Conservation (phyloP, 1,140 invertebrate genomes). For the Zaprionus africanus region DNA sequence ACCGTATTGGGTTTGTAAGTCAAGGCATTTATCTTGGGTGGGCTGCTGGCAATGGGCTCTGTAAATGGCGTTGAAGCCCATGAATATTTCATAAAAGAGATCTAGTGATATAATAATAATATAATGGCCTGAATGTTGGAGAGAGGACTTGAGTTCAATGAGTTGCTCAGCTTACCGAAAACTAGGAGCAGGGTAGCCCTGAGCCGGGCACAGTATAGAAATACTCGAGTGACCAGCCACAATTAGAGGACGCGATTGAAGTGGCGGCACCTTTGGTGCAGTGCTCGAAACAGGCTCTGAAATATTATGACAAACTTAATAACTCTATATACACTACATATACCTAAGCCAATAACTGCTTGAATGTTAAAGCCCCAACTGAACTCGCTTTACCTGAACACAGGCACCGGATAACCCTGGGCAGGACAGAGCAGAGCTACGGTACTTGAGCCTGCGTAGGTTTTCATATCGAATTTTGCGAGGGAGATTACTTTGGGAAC, state of each 20-base stretch:
- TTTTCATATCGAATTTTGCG: slow-evolving; percentile 85
- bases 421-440: slow-evolving; percentile 88
- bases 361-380: slow-evolving; percentile 35
- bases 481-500: slow-evolving; percentile 85
- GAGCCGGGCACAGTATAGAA: slow-evolving; percentile 88
- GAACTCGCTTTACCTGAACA: slow-evolving; percentile 86
- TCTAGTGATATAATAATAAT: neutral
- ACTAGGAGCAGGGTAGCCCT: slow-evolving; percentile 88
- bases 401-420: slow-evolving; percentile 89
- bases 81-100: neutral
- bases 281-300: slow-evolving; percentile 90
- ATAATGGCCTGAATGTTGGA: slow-evolving; percentile 40
- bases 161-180: slow-evolving; percentile 85
- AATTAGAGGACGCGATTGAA: slow-evolving; percentile 72
- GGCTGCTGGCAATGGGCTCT: slow-evolving; percentile 90
- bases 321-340: neutral
- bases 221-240: slow-evolving; percentile 67
- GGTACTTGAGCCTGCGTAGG: slow-evolving; percentile 84
- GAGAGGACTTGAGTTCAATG: neutral
- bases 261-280: slow-evolving; percentile 83
- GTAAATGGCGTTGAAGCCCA: slow-evolving; percentile 41
- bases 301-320: slow-evolving; percentile 17
- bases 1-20: slow-evolving; percentile 73
- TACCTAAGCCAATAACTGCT: neutral
- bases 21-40: slow-evolving; percentile 85